phyloP scores from a whole-genome alignment of 2,113 vertebrate species.

The Colossoma macropomum region DNA sequence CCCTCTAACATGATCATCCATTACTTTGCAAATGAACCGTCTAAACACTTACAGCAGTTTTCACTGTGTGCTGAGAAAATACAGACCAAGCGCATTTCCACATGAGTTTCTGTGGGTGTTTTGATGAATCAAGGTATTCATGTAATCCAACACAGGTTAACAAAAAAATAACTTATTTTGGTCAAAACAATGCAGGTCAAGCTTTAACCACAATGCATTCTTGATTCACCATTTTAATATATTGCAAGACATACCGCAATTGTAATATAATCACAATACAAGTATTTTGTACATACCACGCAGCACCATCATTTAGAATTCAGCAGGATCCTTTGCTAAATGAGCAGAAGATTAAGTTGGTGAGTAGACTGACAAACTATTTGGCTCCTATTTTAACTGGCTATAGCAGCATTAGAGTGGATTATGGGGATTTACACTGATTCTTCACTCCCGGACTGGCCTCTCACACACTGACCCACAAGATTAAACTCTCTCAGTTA shows the following conservation, averaged over 20 bases:
- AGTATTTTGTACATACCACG: not conserved
- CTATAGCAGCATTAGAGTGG: conserved; percentile 37
- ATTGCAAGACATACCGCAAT: not conserved
- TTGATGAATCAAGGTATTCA: too few relatives aligned
- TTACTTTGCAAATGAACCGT: not conserved
- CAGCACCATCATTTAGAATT: not conserved
- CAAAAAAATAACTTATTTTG: too few relatives aligned
- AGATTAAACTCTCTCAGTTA: conserved; percentile 53
- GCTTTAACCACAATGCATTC: too few relatives aligned
- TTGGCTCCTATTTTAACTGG: conserved; percentile 5
- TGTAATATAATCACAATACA: not conserved
- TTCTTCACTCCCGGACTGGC: conserved; percentile 15
- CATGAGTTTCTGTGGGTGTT: too few relatives aligned
- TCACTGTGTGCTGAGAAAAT: too few relatives aligned
- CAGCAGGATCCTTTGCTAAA: not conserved
- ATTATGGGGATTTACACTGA: conserved; percentile 33
- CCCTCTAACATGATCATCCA: not conserved
- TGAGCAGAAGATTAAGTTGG: not conserved
- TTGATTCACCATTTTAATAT: too few relatives aligned
- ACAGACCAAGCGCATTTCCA: too few relatives aligned
- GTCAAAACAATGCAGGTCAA: too few relatives aligned
- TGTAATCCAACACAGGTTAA: too few relatives aligned
- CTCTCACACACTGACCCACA: conserved; percentile 54
- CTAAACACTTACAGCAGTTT: too few relatives aligned
- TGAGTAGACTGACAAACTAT: not conserved